Evolutionary conservation across 1,140 invertebrate species (phyloP).

Genomic region (Diabrotica virgifera): DNA sequence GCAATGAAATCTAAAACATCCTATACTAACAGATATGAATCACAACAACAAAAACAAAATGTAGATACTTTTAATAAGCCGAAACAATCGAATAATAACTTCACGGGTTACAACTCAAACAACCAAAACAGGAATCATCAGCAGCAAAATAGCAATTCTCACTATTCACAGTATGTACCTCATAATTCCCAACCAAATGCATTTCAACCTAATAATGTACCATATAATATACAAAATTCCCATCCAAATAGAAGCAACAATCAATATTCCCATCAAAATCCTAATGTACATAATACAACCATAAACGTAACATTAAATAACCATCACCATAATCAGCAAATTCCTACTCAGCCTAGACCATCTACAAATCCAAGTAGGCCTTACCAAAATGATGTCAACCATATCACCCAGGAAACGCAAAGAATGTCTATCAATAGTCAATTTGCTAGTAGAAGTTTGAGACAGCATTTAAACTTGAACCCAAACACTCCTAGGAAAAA

Average conservation of each 20-base stretch:
- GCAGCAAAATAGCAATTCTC: neutral
- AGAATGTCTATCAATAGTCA: slow-evolving; percentile 39
- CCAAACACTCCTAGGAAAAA: slow-evolving; percentile 37
- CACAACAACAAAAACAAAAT: neutral
- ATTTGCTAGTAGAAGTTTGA: slow-evolving; percentile 41
- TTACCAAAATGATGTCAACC: slow-evolving; percentile 20
- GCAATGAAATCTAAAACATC: neutral
- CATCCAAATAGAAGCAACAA: neutral
- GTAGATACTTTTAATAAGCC: neutral
- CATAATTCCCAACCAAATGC: neutral
- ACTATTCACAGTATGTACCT: neutral
- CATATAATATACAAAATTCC: neutral
- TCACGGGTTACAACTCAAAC: neutral
- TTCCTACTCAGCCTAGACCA: neutral
- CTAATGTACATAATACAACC: slow-evolving; percentile 17
- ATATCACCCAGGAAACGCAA: slow-evolving; percentile 26
- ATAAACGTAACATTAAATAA: neutral
- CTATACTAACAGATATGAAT: neutral
- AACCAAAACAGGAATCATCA: neutral
- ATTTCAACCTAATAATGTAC: too few relatives aligned
- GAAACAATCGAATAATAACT: neutral
- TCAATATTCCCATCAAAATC: slow-evolving; percentile 14
- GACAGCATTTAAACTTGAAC: slow-evolving; percentile 42
- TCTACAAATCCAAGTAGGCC: neutral
- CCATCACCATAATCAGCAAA: neutral